These are phyloP conservation scores for Etheostoma perlongum DNA, from an alignment of 2,797 vertebrate species.

Conservation along the genomic window DNA sequence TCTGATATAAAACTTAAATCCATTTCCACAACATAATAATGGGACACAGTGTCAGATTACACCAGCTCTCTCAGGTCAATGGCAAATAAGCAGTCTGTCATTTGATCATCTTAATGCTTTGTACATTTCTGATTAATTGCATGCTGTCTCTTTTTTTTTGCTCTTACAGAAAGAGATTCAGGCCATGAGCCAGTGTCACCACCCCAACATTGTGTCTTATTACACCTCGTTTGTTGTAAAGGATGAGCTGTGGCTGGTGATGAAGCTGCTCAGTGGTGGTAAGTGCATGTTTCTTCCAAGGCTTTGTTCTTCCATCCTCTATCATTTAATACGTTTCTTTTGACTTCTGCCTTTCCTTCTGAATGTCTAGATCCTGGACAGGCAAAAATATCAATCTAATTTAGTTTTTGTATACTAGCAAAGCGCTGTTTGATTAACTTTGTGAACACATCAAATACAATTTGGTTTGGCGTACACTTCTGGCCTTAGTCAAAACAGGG, in stretches of 20 bases:
- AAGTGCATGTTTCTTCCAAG: slow-evolving; percentile 68
- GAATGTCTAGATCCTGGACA: not conserved
- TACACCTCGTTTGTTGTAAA: slow-evolving; percentile 99
- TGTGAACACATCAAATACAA: too few relatives aligned
- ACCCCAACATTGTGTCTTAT: slow-evolving; percentile 98
- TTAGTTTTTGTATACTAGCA: not conserved
- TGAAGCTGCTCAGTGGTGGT: slow-evolving; percentile 98
- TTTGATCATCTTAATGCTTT: not conserved
- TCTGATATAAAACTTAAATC: not conserved
- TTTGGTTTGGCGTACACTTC: not conserved
- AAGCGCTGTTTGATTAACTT: not conserved
- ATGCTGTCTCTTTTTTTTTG: slow-evolving; percentile 17
- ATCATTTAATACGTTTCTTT: not conserved
- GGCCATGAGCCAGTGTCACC: slow-evolving; percentile 99
- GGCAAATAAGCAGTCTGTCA: slow-evolving; percentile 6
- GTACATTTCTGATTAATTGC: not conserved
- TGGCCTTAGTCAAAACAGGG: not conserved
- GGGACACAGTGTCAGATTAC: slow-evolving; percentile 3
- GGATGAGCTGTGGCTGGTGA: slow-evolving; percentile 99
- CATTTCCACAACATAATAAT: not conserved
- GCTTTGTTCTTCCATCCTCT: not conserved
- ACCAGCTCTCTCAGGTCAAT: not conserved
- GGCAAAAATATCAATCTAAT: not conserved
- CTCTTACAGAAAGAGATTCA: slow-evolving; percentile 97
- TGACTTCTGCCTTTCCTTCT: not conserved